These are phyloP conservation scores for Reticulitermes lucifugus DNA, from an alignment of 2,888 invertebrate genomes.

Conservation along the genomic window DNA sequence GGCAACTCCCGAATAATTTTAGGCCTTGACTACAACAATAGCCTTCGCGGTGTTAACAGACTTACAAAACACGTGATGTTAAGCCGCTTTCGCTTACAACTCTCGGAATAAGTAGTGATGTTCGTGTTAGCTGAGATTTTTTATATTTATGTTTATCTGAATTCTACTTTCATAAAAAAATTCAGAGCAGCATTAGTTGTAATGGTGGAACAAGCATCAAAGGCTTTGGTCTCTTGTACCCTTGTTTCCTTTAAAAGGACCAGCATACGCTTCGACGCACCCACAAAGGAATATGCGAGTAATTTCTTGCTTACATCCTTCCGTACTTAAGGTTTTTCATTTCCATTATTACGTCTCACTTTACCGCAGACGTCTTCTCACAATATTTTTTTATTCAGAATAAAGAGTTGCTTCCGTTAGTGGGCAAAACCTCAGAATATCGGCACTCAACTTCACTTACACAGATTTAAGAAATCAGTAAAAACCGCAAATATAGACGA, in stretches of 20 bases:
- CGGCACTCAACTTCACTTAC: not conserved
- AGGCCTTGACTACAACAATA: too few species aligned
- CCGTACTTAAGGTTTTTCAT: conserved; percentile 12
- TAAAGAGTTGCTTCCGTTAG: not conserved
- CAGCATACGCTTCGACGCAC: not conserved
- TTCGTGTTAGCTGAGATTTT: not conserved
- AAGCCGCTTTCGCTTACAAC: not conserved
- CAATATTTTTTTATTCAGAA: not conserved
- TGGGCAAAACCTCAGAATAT: not conserved
- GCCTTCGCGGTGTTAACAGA: too few species aligned
- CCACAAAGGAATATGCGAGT: not conserved
- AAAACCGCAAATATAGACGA: too few species aligned
- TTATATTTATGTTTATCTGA: not conserved
- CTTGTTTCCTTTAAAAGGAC: not conserved
- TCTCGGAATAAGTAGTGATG: not conserved
- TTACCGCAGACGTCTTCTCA: not conserved
- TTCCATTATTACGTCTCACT: conserved; percentile 16
- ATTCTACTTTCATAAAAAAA: not conserved
- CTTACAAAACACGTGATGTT: too few species aligned
- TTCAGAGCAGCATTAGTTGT: not conserved
- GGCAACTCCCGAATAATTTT: too few species aligned
- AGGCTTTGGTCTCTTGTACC: not conserved
- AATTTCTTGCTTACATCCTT: not conserved
- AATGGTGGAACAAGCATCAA: not conserved
- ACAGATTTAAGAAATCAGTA: not conserved